These are phyloP conservation scores for Hystrix brachyura DNA, from an alignment of 2,113 vertebrate genomes.

Conservation along the genomic window DNA sequence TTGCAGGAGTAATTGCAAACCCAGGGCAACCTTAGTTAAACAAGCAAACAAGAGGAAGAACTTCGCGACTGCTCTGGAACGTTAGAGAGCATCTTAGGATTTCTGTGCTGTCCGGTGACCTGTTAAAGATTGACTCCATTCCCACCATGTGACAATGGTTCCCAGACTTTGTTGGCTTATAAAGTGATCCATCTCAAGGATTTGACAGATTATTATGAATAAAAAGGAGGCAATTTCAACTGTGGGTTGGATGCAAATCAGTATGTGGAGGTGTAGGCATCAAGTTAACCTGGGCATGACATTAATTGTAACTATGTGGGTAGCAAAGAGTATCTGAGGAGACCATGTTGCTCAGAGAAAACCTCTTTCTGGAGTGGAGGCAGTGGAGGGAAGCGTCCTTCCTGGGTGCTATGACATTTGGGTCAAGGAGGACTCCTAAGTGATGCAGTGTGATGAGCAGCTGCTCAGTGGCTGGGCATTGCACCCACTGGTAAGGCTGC, in stretches of 20 bases:
- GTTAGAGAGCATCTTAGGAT: neutral
- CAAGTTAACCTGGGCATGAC: neutral
- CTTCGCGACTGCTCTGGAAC: neutral
- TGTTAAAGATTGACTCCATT: conserved; percentile 4
- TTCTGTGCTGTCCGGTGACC: neutral
- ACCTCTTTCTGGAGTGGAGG: neutral
- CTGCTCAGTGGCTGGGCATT: neutral
- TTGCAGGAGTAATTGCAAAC: conserved; percentile 43
- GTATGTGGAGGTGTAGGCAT: neutral
- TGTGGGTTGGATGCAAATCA: neutral
- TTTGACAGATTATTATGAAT: neutral
- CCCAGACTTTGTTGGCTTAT: neutral
- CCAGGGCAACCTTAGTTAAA: neutral
- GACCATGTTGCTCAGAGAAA: neutral
- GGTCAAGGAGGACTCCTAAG: neutral
- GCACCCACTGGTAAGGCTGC: neutral
- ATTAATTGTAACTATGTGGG: neutral
- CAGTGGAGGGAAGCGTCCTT: neutral
- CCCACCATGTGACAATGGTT: neutral
- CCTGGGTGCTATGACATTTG: neutral
- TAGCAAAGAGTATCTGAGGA: neutral
- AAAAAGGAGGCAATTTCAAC: neutral
- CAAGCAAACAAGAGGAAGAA: neutral
- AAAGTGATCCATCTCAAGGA: conserved; percentile 9
- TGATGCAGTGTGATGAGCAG: neutral